Base-by-base conservation (phyloP, 2,888 invertebrate species). In the Agrochola litura region DNA sequence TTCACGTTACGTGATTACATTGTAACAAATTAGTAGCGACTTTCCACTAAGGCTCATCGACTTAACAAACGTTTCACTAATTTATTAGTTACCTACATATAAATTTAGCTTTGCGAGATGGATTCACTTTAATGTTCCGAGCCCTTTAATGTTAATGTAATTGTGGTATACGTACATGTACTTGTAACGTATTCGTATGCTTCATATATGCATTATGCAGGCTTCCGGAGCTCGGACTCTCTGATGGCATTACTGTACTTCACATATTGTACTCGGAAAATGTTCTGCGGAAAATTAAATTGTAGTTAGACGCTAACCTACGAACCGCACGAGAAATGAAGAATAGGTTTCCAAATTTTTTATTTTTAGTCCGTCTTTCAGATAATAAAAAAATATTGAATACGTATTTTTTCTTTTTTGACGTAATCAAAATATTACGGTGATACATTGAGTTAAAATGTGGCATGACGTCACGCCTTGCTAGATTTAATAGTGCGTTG, bases 151-250 rank as follows among this genome's bases (percentile, higher is more conserved):
- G 79, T 77, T 75, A 80, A 80, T 79, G 86, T 73, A 68, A 84
- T 81, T 85, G 74, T 82, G 72, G 77, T 81, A 61, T 73, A 73
- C 66, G 77, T 70, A 66, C 60, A 60, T 77, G 71, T 77, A 70
- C 79, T 69, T 74, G 76, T 79, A 64, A 46, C 60, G 84, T 84
- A 79, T 86, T 85, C 85, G 85, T 84, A 82, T 85, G 87, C 81
- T 87, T 89, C 83, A 85, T 89, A 84, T 85, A 89, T 90, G 86
- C 90, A 90, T 90, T 89, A 90, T 90, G 89, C 90, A 90, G 76
- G 86, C 84, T 90, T 89, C 90, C 89, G 88, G 86, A 79, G 88
- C 79, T 76, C 85, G 85, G 86, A 79, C 86, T 87, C 77, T 89
- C 77, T 90, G 88, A 86, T 88, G 86, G 85, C 87, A 88, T 90